These are phyloP conservation scores for Lordiphosa andalusiaca DNA, from an alignment of 2,888 invertebrate genomes.

Conservation along the genomic window DNA sequence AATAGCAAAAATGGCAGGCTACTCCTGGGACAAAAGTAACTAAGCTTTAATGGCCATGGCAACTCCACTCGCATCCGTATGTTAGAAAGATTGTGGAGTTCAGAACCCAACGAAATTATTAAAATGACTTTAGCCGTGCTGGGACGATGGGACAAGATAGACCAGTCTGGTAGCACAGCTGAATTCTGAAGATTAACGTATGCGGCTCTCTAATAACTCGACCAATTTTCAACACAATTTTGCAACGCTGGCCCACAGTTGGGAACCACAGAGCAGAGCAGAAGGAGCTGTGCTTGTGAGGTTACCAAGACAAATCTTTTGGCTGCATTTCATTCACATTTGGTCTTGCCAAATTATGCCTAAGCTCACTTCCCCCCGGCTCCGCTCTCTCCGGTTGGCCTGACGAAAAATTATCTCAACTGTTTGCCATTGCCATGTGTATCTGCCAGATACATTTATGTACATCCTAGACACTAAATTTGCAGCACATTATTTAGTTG, in stretches of 20 bases:
- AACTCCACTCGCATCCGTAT: conserved; percentile 13
- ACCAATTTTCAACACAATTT: no score
- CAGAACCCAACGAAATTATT: conserved; percentile 56
- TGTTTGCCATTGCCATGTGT: conserved; percentile 38
- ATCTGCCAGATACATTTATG: conserved; percentile 24
- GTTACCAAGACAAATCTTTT: conserved; percentile 55
- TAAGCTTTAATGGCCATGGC: conserved; percentile 39
- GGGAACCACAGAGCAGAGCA: no score
- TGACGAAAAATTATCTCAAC: conserved; percentile 44
- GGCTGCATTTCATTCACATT: conserved; percentile 38
- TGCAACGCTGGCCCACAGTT: no score
- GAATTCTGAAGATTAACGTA: no score
- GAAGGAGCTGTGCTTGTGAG: conserved; percentile 13
- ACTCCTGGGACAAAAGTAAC: conserved; percentile 25
- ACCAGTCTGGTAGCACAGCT: no score
- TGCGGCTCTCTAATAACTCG: no score
- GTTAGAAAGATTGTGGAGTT: background rate
- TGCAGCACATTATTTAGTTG: conserved; percentile 72
- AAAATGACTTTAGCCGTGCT: conserved; percentile 60
- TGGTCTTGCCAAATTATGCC: conserved; percentile 61
- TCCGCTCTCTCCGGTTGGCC: conserved; percentile 16
- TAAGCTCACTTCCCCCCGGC: conserved; percentile 27
- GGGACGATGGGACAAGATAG: no score
- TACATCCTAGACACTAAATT: conserved; percentile 52
- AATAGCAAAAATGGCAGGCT: conserved; percentile 16